phyloP scores from a whole-genome alignment of 2,797 vertebrate species.

The Linurgus olivaceus region DNA sequence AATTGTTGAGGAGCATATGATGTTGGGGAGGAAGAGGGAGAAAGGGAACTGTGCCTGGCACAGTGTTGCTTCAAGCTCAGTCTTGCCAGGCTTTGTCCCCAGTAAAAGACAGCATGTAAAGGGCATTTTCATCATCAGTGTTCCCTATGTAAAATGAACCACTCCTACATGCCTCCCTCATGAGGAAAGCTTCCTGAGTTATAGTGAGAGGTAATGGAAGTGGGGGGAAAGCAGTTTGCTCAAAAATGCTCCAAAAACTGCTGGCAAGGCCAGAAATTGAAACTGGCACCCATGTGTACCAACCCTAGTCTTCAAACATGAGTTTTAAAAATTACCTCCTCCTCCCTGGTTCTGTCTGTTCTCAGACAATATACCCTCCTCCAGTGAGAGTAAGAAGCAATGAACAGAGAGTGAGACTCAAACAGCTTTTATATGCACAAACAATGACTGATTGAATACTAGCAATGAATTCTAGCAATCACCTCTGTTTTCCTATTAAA shows the following conservation, averaged over 20 bases:
- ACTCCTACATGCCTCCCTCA: background rate
- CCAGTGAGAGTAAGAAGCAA: background rate
- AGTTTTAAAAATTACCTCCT: background rate
- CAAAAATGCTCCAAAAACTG: background rate
- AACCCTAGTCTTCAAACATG: background rate
- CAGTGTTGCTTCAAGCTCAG: background rate
- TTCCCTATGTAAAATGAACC: background rate
- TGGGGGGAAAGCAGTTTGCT: background rate
- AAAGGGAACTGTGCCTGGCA: background rate
- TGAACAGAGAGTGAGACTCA: background rate
- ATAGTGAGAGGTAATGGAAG: background rate
- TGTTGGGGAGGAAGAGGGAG: background rate
- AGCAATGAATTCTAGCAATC: background rate
- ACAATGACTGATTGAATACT: background rate
- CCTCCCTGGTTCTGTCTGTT: background rate
- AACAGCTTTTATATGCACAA: background rate
- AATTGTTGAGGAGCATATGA: background rate
- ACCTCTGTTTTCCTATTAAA: background rate
- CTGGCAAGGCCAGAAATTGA: background rate
- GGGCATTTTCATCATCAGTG: background rate
- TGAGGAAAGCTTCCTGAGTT: background rate
- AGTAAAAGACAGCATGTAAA: background rate
- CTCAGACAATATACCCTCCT: background rate
- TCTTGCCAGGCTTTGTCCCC: background rate
- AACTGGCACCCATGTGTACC: background rate